These are phyloP conservation scores for Sminthurides aquaticus DNA, from an alignment of 2,888 invertebrate species.

Conservation along the genomic window DNA sequence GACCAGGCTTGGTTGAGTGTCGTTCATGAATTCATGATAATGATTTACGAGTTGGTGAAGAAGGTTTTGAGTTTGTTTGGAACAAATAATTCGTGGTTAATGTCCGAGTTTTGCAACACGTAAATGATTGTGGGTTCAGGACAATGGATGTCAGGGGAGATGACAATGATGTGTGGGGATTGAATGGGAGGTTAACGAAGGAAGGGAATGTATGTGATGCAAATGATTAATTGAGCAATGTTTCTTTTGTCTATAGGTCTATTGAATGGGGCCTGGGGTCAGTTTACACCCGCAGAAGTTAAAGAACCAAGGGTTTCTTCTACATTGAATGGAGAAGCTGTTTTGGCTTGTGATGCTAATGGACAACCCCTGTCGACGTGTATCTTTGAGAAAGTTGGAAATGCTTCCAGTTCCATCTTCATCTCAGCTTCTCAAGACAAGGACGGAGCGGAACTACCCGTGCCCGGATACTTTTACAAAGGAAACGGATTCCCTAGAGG, in stretches of 20 bases:
- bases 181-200: too few relatives aligned
- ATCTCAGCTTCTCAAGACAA: not conserved
- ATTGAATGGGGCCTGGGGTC: not conserved
- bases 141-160: too few relatives aligned
- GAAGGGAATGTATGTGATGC: too few relatives aligned
- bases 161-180: too few relatives aligned
- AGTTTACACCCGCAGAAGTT: not conserved
- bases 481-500: constrained; percentile 33
- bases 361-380: not conserved
- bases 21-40: too few relatives aligned
- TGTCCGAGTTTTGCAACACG: too few relatives aligned
- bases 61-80: too few relatives aligned
- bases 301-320: not conserved
- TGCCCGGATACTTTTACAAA: constrained; percentile 28
- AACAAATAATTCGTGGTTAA: too few relatives aligned
- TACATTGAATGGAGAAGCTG: not conserved
- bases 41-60: too few relatives aligned
- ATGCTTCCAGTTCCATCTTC: not conserved
- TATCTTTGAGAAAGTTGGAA: not conserved
- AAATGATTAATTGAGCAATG: too few relatives aligned
- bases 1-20: too few relatives aligned
- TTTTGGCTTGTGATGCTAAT: not conserved
- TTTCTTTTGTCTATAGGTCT: not conserved
- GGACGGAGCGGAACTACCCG: constrained; percentile 4
- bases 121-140: too few relatives aligned